Percentiles rank a stretch among this genome's conserved stretches.
phyloP scores from a whole-genome alignment of 2,888 invertebrate species.

The Zaprionus lineosus region DNA sequence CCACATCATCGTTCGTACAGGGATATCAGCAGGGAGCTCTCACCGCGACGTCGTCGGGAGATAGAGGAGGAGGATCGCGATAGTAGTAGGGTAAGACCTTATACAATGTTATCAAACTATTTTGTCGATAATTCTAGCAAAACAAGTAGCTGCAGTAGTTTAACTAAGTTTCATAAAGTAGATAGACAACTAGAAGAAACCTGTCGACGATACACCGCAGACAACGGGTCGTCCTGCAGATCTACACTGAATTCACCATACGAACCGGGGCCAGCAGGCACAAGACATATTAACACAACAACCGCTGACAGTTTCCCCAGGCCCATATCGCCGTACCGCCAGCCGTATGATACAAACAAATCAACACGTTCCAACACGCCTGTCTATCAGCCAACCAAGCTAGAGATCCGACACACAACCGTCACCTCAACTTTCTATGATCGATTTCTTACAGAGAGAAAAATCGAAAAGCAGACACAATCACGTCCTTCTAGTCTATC shows the following conservation, averaged over 20 bases:
- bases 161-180: slow-evolving; percentile 83
- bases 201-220: slow-evolving; percentile 74
- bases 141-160: slow-evolving; percentile 80
- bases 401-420: slow-evolving; percentile 82
- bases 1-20: slow-evolving; percentile 75
- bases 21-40: slow-evolving; percentile 79
- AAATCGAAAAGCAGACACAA: slow-evolving; percentile 79
- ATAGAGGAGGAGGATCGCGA: slow-evolving; percentile 82
- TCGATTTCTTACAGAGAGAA: slow-evolving; percentile 82
- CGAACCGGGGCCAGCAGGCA: slow-evolving; percentile 59
- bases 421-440: slow-evolving; percentile 83
- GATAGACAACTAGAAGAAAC: slow-evolving; percentile 82
- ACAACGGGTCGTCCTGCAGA: slow-evolving; percentile 74
- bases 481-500: slow-evolving; percentile 76
- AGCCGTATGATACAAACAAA: slow-evolving; percentile 63
- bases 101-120: slow-evolving; percentile 82
- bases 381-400: slow-evolving; percentile 79
- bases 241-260: slow-evolving; percentile 76
- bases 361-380: slow-evolving; percentile 66
- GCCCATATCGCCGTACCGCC: slow-evolving; percentile 76
- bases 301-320: slow-evolving; percentile 53
- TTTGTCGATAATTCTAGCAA: slow-evolving; percentile 78
- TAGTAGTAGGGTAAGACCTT: slow-evolving; percentile 82
- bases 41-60: slow-evolving; percentile 79
- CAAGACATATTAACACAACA: slow-evolving; percentile 48